Conservation (phyloP, 30 jellyfish, hydroid and myxozoan genomes). For the Pseudorhiza aurosa region DNA sequence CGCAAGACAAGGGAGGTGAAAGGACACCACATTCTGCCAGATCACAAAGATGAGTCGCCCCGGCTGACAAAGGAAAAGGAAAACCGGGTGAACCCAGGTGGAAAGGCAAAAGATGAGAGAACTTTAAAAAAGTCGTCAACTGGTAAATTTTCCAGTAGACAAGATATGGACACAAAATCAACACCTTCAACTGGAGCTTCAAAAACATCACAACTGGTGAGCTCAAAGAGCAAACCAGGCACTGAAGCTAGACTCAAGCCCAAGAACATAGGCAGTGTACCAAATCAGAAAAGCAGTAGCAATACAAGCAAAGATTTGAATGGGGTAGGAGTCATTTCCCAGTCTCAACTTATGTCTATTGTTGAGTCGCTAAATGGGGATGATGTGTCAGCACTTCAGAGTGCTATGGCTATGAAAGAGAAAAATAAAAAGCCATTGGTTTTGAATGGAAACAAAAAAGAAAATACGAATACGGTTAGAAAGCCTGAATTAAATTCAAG, state of each 20-base stretch:
- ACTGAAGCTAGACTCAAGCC: neutral
- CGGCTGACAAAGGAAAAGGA: constrained; percentile 20
- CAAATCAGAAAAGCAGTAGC: neutral
- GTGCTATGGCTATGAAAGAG: neutral
- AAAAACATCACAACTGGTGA: neutral
- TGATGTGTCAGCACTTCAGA: constrained; percentile 13
- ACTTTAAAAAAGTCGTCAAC: neutral
- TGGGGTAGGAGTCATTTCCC: constrained; percentile 44
- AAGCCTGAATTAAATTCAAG: neutral
- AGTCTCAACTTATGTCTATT: constrained; percentile 22
- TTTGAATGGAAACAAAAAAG: neutral
- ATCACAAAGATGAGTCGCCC: constrained; percentile 63
- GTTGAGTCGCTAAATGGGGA: constrained; percentile 35
- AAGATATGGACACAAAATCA: neutral
- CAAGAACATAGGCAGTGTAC: neutral
- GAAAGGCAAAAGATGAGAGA: constrained; percentile 7
- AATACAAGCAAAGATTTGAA: neutral
- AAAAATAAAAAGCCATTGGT: neutral
- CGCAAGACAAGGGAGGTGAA: constrained; percentile 72
- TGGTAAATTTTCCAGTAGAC: neutral
- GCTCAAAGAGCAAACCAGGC: neutral
- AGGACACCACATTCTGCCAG: constrained; percentile 46
- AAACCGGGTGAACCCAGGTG: constrained; percentile 13
- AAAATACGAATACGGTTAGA: neutral
- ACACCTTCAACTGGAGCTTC: neutral